phyloP scores from a whole-genome alignment of 1,140 invertebrate genomes.

The Drosophila kepulauana region DNA sequence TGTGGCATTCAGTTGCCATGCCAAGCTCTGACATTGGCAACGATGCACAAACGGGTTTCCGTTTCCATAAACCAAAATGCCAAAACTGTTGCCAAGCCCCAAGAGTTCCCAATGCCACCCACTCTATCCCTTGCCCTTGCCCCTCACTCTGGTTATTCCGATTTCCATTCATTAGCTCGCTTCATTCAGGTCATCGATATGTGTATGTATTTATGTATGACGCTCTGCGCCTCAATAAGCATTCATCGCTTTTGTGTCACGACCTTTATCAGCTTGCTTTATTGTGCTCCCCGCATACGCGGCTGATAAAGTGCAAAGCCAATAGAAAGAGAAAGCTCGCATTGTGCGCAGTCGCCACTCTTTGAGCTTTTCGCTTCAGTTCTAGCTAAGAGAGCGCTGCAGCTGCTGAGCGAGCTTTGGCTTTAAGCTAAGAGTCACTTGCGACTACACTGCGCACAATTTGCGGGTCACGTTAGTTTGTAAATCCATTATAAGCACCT shows the following conservation, averaged over 20 bases:
- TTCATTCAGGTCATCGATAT: constrained; percentile 27
- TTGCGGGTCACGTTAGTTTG: constrained; percentile 18
- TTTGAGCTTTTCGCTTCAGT: not conserved
- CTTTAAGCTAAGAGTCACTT: constrained; percentile 20
- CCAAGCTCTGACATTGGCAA: constrained; percentile 40
- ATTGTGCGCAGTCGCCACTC: constrained; percentile 15
- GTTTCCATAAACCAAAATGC: not conserved
- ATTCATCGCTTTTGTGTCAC: constrained; percentile 22
- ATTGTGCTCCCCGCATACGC: constrained; percentile 61
- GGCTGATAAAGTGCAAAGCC: constrained; percentile 49
- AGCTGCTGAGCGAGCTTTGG: constrained; percentile 37
- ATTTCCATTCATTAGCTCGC: constrained; percentile 28
- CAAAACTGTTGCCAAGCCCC: not conserved
- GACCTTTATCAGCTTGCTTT: constrained; percentile 64
- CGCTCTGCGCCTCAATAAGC: constrained; percentile 28
- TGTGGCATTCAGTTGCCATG: constrained; percentile 32
- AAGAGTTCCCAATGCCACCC: not conserved
- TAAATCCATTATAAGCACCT: constrained; percentile 24
- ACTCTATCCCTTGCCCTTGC: not conserved
- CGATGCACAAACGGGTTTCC: constrained; percentile 39
- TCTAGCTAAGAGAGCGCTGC: constrained; percentile 18
- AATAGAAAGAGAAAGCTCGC: not conserved
- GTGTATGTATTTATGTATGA: not conserved
- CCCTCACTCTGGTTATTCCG: not conserved
- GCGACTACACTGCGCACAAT: constrained; percentile 63